phyloP scores from a whole-genome alignment of 2,888 invertebrate genomes.

The Beris chalybata region DNA sequence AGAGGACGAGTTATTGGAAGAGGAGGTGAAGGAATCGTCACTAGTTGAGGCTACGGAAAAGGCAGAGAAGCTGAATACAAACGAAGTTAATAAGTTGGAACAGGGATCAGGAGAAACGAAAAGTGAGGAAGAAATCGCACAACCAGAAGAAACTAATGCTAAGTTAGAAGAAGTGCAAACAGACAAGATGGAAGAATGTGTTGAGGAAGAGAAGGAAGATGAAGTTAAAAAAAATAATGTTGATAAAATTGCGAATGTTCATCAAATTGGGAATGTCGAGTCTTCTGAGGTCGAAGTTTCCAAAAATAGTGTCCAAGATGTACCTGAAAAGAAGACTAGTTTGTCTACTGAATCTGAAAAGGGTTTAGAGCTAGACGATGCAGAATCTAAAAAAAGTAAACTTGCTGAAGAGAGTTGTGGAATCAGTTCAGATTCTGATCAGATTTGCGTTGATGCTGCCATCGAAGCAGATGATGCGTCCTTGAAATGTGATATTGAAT shows the following conservation, averaged over 20 bases:
- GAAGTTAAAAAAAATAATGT: neutral
- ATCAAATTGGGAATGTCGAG: neutral
- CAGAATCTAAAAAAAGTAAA: neutral
- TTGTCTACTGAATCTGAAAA: too few species aligned
- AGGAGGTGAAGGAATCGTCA: neutral
- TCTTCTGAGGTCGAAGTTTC: neutral
- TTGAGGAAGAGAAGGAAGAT: neutral
- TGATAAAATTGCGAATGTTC: neutral
- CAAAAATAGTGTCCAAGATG: neutral
- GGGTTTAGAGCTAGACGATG: too few species aligned
- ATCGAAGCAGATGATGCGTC: neutral
- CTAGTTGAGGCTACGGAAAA: neutral
- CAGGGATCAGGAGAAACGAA: neutral
- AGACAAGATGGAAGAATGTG: neutral
- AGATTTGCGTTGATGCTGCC: neutral
- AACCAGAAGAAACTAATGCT: neutral
- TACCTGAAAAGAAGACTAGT: too few species aligned
- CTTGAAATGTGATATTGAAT: neutral
- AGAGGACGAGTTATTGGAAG: neutral
- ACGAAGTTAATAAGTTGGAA: neutral
- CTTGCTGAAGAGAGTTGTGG: neutral
- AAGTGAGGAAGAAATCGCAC: neutral
- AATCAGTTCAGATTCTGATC: neutral
- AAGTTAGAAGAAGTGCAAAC: too few species aligned
- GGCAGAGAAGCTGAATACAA: neutral